These are phyloP conservation scores for Varanus salvator DNA, from an alignment of 2,113 vertebrate species.

Conservation along the genomic window DNA sequence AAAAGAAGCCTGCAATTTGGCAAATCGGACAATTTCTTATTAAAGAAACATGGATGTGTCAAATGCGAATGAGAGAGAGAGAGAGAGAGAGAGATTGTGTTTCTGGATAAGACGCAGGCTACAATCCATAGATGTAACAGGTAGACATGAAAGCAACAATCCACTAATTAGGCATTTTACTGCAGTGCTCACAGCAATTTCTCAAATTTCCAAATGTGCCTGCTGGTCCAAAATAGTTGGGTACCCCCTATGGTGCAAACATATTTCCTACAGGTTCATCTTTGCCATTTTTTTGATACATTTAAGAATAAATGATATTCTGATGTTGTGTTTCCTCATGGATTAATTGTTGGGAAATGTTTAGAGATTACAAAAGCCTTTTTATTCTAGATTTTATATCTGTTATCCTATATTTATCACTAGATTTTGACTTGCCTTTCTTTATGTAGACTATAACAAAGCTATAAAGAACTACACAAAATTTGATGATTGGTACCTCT, in stretches of 20 bases:
- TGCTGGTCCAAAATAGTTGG: no score
- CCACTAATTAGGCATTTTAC: no score
- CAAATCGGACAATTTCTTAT: no score
- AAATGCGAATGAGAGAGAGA: no score
- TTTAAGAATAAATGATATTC: neutral
- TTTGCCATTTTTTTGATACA: neutral
- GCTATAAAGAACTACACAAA: slow-evolving; percentile 96
- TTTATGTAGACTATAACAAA: slow-evolving; percentile 87
- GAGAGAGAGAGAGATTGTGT: no score
- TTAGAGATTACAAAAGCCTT: neutral
- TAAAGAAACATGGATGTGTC: no score
- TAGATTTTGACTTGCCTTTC: slow-evolving; percentile 34
- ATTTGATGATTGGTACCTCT: slow-evolving; percentile 99
- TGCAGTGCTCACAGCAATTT: no score
- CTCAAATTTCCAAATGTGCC: no score
- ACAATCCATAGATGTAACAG: no score
- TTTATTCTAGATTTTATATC: neutral
- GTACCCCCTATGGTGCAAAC: neutral
- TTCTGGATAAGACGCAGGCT: no score
- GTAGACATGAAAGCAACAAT: no score
- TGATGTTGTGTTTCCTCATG: neutral
- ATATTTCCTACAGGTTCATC: neutral
- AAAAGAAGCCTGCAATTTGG: no score
- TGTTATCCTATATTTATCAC: neutral
- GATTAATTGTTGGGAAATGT: neutral